A percentile compares a stretch with the other conserved stretches of the same genome.
Conservation (phyloP, 2,113 vertebrate genomes). For the Gnathonemus echidnorhynchus region DNA sequence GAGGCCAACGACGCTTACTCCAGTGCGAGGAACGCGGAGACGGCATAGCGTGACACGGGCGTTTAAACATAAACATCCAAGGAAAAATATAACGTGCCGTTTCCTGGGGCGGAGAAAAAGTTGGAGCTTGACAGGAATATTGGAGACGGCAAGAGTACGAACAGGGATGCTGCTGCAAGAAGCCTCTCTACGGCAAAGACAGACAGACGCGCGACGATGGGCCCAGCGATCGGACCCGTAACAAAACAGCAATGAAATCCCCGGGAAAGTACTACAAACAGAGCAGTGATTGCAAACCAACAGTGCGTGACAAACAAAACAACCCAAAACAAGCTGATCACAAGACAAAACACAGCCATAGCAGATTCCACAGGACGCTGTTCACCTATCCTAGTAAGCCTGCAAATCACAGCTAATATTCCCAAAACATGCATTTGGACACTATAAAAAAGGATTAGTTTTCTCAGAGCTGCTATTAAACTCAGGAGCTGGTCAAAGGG, state of each 20-base stretch:
- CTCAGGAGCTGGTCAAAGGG: not conserved
- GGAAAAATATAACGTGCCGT: not conserved
- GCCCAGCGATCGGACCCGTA: conserved; percentile 30
- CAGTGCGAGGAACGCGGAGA: not conserved
- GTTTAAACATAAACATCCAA: not conserved
- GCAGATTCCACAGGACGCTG: not conserved
- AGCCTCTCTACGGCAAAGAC: conserved; percentile 29
- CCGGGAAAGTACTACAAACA: conserved; percentile 16
- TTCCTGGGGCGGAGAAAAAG: not conserved
- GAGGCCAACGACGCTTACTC: not conserved
- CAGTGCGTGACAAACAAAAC: conserved; percentile 48
- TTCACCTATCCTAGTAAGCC: conserved; percentile 16
- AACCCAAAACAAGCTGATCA: conserved; percentile 24
- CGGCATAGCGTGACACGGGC: not conserved
- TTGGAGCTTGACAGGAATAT: not conserved
- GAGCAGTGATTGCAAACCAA: conserved; percentile 34
- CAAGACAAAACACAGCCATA: not conserved
- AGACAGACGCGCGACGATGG: conserved; percentile 32
- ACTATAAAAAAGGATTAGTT: not conserved
- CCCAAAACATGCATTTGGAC: not conserved
- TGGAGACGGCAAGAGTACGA: conserved; percentile 11
- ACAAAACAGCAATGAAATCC: conserved; percentile 45
- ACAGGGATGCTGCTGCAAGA: conserved; percentile 8
- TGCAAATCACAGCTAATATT: conserved; percentile 44
- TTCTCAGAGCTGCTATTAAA: not conserved